Base-by-base conservation (phyloP, 2,113 vertebrate genomes). In the Nannospalax galili region DNA sequence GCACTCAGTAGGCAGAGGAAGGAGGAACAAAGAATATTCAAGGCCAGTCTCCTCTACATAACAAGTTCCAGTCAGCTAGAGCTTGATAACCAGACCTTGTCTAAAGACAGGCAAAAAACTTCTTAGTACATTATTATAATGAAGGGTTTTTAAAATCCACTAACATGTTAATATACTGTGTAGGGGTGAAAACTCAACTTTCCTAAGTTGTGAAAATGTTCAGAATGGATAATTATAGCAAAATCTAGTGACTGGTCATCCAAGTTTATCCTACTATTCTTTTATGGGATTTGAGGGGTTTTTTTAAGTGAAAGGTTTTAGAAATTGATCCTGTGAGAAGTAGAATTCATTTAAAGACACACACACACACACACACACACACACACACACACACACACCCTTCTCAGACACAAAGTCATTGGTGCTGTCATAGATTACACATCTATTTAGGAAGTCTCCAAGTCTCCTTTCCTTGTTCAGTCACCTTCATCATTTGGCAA, bases 101-200 rank as follows among this genome's bases (percentile, higher is more conserved):
- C 64, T 35, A n/a, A 14, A 56, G 20, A 28, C 9, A 69, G 26
- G 20, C 11, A 65, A 9, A 65, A 65, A 65, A 28, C 22, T 65
- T 24, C 64, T 65, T 65, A 28, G 26, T 28, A 65, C 4, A 5
- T 65, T 28, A 65, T 65, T 3, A 65, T 67, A 67, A 32, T 32
- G 32, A 67, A 67, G 65, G 17, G 52, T 79, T 24, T 94, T 88
- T 12, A 64, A 67, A 79, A 24, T n/a, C n/a, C 14, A 65, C 32
- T 67, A 40, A 93, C 62, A 74, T 87, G 22, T 17, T 64, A 85
- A 62, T 60, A 15, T 84, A 79, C 12, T 86, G n/a, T 78, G 87
- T 80, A 37, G 48, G 20, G 56, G 40, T 87, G 15, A 80, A 95
- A 90, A 64, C 37, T 88, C 40, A 85, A 28, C 80, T 91, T 88